A percentile compares a stretch with the other conserved stretches of the same genome.
Conservation (phyloP, 1,140 invertebrate species). For the Pollicipes pollicipes region DNA sequence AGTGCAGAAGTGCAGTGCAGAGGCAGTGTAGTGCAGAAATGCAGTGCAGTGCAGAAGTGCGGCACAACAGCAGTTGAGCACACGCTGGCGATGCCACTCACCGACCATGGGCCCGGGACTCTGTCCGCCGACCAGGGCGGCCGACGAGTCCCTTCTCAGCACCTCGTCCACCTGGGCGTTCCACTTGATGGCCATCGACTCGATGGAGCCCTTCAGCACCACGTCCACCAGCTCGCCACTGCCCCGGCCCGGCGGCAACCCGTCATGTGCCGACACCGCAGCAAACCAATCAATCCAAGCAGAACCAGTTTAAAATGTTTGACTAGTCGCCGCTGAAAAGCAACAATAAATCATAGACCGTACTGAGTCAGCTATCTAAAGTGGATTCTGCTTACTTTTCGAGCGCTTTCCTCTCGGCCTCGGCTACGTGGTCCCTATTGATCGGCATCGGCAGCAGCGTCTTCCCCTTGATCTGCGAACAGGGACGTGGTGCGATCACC, state of each 20-base stretch:
- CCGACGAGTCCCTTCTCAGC: conserved; percentile 63
- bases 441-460: conserved; percentile 83
- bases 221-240: conserved; percentile 48
- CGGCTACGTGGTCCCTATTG: conserved; percentile 62
- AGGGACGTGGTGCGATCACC: too few relatives aligned
- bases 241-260: conserved; percentile 15
- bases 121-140: conserved; percentile 54
- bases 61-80: too few relatives aligned
- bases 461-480: conserved; percentile 50
- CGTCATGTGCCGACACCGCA: too few relatives aligned
- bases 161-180: conserved; percentile 81
- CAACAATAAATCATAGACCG: too few relatives aligned
- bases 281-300: too few relatives aligned
- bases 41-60: too few relatives aligned
- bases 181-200: conserved; percentile 93
- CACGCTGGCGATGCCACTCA: too few relatives aligned
- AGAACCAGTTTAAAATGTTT: too few relatives aligned
- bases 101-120: conserved; percentile 65
- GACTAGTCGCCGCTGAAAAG: too few relatives aligned
- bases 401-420: conserved; percentile 47
- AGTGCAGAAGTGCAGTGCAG: too few relatives aligned
- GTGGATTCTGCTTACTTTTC: conserved; percentile 35
- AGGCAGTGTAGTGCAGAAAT: too few relatives aligned
- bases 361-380: too few relatives aligned
- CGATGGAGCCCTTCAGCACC: conserved; percentile 77